Conservation (phyloP, 2,888 invertebrate species). For the Mesoligia furuncula region DNA sequence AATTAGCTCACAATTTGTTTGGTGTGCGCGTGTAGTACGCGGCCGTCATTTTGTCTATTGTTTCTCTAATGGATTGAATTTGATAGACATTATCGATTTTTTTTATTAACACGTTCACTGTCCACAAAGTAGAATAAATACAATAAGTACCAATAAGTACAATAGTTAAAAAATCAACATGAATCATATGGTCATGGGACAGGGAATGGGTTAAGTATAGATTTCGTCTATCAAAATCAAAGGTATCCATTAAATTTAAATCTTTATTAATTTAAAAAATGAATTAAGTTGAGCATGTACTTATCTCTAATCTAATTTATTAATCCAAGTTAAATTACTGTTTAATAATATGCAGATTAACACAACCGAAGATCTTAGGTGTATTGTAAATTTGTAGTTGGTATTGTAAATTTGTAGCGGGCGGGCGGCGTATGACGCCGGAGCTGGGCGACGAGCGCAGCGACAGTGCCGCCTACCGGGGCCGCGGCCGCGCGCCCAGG, state of each 20-base stretch:
- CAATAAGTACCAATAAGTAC: too few relatives aligned
- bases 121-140: too few relatives aligned
- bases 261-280: not conserved
- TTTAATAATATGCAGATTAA: not conserved
- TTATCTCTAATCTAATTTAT: not conserved
- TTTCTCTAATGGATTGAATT: too few relatives aligned
- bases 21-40: too few relatives aligned
- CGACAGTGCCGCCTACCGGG: slow-evolving; percentile 68
- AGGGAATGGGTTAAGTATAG: too few relatives aligned
- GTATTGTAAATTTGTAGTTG: not conserved
- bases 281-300: not conserved
- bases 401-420: slow-evolving; percentile 55
- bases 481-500: slow-evolving; percentile 70
- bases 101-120: too few relatives aligned
- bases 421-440: slow-evolving; percentile 92
- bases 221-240: too few relatives aligned
- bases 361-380: not conserved
- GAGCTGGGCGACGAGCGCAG: slow-evolving; percentile 92
- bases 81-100: too few relatives aligned
- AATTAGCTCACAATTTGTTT: too few relatives aligned
- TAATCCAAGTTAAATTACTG: not conserved
- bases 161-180: too few relatives aligned
- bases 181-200: too few relatives aligned
- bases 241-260: not conserved
- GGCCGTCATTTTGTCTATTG: too few relatives aligned